Evolutionary conservation across 2,113 vertebrate genomes (phyloP).

Genomic region (Varanus salvator): DNA sequence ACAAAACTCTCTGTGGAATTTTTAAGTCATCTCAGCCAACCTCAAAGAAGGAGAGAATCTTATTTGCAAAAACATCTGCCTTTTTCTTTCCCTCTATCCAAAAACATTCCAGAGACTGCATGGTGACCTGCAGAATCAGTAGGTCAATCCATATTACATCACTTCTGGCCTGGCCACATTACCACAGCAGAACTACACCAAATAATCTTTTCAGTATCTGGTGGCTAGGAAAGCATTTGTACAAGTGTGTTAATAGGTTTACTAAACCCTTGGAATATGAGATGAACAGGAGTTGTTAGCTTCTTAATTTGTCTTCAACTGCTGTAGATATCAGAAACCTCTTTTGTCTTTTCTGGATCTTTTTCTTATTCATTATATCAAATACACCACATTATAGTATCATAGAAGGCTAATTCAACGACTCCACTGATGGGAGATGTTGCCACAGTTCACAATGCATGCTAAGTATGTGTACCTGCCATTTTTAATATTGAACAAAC

Average conservation of each 20-base stretch:
- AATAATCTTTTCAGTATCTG: neutral
- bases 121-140: constrained; percentile 23
- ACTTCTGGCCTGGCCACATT: neutral
- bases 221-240: neutral
- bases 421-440: neutral
- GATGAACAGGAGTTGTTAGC: neutral
- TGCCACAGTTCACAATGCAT: too few relatives aligned
- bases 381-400: neutral
- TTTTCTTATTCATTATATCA: neutral
- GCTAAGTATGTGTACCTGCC: too few relatives aligned
- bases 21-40: neutral
- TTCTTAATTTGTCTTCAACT: constrained; percentile 9
- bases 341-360: neutral
- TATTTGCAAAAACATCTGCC: constrained; percentile 16
- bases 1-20: neutral
- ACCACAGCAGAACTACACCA: neutral
- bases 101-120: constrained; percentile 30
- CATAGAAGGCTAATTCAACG: neutral
- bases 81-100: neutral
- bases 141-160: constrained; percentile 32
- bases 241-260: constrained; percentile 13
- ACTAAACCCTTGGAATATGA: neutral
- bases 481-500: too few relatives aligned
- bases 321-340: too few relatives aligned
- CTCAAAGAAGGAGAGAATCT: neutral